A percentile compares a stretch with the other conserved stretches of the same genome.
Evolutionary conservation across 2,797 vertebrate genomes (phyloP).

Genomic region (Gallinago nigripennis): DNA sequence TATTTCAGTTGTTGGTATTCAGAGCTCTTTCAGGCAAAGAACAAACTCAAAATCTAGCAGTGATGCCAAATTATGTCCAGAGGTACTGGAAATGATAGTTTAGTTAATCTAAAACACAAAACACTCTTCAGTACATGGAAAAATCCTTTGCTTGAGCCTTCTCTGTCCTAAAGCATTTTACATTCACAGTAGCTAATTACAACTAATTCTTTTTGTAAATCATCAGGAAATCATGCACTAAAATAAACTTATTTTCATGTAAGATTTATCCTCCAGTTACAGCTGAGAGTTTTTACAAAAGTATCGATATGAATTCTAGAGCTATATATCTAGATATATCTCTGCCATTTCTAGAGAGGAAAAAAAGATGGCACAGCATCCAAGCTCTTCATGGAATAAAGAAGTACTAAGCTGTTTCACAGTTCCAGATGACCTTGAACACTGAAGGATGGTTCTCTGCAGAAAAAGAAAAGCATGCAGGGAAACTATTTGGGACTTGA

Average conservation of each 20-base stretch:
- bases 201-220: background rate
- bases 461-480: background rate
- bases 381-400: background rate
- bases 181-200: background rate
- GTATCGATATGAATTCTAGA: background rate
- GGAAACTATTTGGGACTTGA: background rate
- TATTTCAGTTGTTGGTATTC: background rate
- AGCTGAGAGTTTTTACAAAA: background rate
- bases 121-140: background rate
- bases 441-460: background rate
- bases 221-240: background rate
- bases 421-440: background rate
- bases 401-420: background rate
- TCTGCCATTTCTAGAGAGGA: background rate
- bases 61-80: background rate
- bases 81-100: background rate
- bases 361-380: background rate
- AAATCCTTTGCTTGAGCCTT: background rate
- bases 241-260: background rate
- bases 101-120: background rate
- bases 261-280: background rate
- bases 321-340: background rate
- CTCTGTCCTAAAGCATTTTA: background rate
- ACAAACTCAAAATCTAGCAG: background rate
- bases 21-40: background rate